Percentiles rank a stretch among this genome's conserved stretches.
Evolutionary conservation across 2,113 vertebrate genomes (phyloP).

Genomic region (Donacobius atricapilla): DNA sequence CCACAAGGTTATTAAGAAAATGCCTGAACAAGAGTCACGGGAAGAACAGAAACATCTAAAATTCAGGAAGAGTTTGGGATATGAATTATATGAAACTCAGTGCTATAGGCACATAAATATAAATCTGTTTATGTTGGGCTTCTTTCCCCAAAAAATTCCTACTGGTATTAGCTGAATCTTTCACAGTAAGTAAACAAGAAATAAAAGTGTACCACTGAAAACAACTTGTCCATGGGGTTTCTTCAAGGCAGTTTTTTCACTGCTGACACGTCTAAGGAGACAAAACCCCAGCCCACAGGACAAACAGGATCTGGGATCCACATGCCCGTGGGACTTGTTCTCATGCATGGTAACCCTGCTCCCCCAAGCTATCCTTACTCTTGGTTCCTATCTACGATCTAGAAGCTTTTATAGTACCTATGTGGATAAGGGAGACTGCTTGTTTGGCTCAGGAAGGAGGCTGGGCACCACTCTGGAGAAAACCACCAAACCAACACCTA

Average conservation of each 20-base stretch:
- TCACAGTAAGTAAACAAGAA: not conserved
- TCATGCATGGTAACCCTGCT: not conserved
- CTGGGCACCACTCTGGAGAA: not conserved
- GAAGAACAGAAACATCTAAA: not conserved
- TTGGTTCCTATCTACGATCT: not conserved
- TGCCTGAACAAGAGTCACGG: not conserved
- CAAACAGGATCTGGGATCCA: not conserved
- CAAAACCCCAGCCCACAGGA: not conserved
- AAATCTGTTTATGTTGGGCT: not conserved
- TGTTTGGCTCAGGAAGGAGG: not conserved
- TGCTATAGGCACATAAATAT: not conserved
- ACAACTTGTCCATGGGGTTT: rapidly evolving
- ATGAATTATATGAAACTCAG: not conserved
- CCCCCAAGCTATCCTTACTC: not conserved
- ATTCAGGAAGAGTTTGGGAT: not conserved
- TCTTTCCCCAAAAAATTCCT: not conserved
- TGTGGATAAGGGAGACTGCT: rapidly evolving
- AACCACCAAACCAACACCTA: not conserved
- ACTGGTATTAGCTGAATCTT: not conserved
- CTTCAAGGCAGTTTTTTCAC: not conserved
- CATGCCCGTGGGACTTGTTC: not conserved
- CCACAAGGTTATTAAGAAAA: not conserved
- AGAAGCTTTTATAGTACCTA: not conserved
- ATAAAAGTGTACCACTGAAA: not conserved
- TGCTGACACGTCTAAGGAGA: not conserved